Base-by-base conservation (phyloP, 1,140 invertebrate species). In the Halictus rubicundus region DNA sequence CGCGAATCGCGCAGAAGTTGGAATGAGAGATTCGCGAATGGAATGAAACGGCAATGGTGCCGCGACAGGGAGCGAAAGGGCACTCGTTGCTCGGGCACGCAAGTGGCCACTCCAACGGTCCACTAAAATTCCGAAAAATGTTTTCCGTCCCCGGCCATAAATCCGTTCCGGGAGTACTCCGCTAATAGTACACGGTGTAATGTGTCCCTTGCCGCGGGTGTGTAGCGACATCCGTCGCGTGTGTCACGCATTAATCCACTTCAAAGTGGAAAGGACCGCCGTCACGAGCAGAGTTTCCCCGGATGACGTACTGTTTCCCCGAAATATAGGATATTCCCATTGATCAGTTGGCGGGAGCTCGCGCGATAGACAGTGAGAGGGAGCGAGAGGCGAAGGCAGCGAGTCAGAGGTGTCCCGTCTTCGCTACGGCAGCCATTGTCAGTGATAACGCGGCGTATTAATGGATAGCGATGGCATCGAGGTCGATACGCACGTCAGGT, bases 251-350 rank as follows among this genome's bases (percentile, higher is more conserved):
- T 87, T 83, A 83, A 86, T 86, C 81, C 77, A 68, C 69, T 71
- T 75, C 69, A 68, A 83, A 83, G 66, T 81, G 77, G 78, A 86
- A 81, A 70, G 73, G 69, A 75, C 60, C 63, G 69, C 59, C 59
- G 85, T 87, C 85, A 83, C 73, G 74, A 60, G 64, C 85, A 87
- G 84, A 78, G 69, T 78, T 84, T 63, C 86, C 46, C 52, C 12
- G 68, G 42, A 87, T 87, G 86, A 87, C 85, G 85, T 74, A 87
- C 73, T 57, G 86, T 85, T 87, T 85, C 72, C 80, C 27, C 69
- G 49, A 87, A 85, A 85, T 83, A 87, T 81, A 73, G 85, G 78
- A 75, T 52, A 52, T 86, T 79, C 68, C 87, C 81, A 86, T 88
- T 87, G 85, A 88, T 88, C 84, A 76, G 66, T n/a, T 10, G 63